Base-by-base conservation (phyloP, 2,888 invertebrate species). In the Synanthedon andrenaeformis region DNA sequence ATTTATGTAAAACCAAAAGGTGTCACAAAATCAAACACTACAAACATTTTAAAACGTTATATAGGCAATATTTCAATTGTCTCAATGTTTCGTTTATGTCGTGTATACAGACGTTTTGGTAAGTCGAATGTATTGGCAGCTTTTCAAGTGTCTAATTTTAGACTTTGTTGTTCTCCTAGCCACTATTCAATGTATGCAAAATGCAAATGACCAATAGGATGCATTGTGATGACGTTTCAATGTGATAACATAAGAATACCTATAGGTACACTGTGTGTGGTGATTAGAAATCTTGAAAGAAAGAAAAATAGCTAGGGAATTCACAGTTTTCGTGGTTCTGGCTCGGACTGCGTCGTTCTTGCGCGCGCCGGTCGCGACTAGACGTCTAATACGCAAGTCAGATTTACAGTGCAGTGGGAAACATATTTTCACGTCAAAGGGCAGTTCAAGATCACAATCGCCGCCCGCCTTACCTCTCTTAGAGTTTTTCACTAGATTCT, bases 371-470 rank as follows among this genome's bases (percentile, higher is more conserved):
- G 11, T 14, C 42, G n/a, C 72, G 66, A 64, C 71, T 72, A 70
- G 63, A 65, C 66, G 62, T 68, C 66, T 70, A 80, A 66, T 82
- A 81, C 87, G 85, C 83, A 80, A 76, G 77, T 74, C 45, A 12
- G 8, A 45, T 45, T 13, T 45, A 45, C 45, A 14, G 45, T 74
- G 70, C 71, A 76, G 78, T 73, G 76, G 74, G 71, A 75, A 76
- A 72, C 74, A 72, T 69, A 72, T 81, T 84, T 79, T 76, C 75
- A 74, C 73, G 69, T 70, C 76, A 77, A 88, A 88, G 88, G 88
- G 83, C 88, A 85, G 81, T 82, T 88, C 87, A 88, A 88, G 88
- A 84, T 83, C 88, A 86, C 78, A 72, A 74, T 74, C 74, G 76
- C 74, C 74, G 74, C 70, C 68, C 66, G 71, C 67, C 62, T 74